Evolutionary conservation across 1,140 invertebrate genomes (phyloP), one percentile per base, ranked within the genome.

Genomic region (Drosophila prosaltans): DNA sequence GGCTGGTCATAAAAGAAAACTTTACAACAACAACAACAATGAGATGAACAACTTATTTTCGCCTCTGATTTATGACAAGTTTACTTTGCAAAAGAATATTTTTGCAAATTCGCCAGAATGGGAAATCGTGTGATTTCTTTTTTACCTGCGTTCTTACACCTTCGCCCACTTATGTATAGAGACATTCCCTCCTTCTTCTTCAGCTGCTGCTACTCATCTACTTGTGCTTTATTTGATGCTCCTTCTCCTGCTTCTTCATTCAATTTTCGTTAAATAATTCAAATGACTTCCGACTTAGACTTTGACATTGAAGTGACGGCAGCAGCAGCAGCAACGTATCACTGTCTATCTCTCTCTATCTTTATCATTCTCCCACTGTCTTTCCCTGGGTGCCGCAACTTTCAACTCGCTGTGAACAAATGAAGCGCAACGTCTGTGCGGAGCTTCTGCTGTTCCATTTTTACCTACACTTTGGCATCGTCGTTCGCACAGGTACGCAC

Each of bases 221-320:
- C 45, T 24, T 48, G 5, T 48, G 16, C 16, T 24, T 48, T 48
- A 48, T 48, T 48, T 48, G 21, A 51, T 67, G 39, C 59, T 28
- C n/a, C 54, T 41, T 41, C 55, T 51, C 39, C 16, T 6, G 40
- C 40, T 48, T 36, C 55, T 58, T 30, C 57, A 51, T 57, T 28
- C 40, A 16, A 48, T 66, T 69, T 68, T 21, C 48, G 62, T 72
- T 86, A 71, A 86, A 86, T 86, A 86, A 86, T 86, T 86, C 80
- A 88, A 86, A 86, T 80, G 79, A 77, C 79, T 88, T 86, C 82
- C 83, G 82, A 76, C 83, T 78, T 70, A 75, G 74, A 86, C 82
- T 75, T 86, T 85, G 82, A 85, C 60, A 77, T 78, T 69, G 70
- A 45, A 48, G 58, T 10, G 57, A 51, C 45, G 43, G 61, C 28